Evolutionary conservation across 2,113 vertebrate species (phyloP).

Genomic region (Aix galericulata): DNA sequence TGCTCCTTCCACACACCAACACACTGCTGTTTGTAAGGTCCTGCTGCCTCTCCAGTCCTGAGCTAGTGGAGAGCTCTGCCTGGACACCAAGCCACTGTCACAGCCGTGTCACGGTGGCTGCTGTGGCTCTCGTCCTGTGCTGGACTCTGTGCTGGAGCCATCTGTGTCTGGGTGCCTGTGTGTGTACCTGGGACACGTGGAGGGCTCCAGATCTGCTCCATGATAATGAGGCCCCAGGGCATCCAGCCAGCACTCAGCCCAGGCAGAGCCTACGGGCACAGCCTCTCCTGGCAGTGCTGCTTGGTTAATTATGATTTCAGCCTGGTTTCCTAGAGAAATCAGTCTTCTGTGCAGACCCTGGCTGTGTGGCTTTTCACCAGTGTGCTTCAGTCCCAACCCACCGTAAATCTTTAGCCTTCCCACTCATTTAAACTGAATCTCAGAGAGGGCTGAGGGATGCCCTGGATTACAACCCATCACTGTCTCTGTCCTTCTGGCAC

Average conservation of each 20-base stretch:
- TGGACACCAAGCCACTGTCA: rapidly evolving
- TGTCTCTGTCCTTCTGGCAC: neutral
- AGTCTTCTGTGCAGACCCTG: neutral
- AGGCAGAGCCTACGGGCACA: neutral
- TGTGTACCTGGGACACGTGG: too few relatives aligned
- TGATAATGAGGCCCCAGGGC: neutral
- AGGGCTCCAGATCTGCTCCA: neutral
- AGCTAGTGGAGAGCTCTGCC: neutral
- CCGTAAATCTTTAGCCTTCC: neutral
- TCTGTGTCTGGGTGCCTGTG: neutral
- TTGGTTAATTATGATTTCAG: neutral
- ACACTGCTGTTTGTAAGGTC: neutral
- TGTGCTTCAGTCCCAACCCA: neutral
- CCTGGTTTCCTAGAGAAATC: neutral
- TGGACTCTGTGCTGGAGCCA: rapidly evolving
- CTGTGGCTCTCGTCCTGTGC: rapidly evolving
- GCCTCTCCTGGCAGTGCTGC: neutral
- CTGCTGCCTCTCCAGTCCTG: neutral
- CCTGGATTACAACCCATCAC: neutral
- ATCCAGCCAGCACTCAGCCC: neutral
- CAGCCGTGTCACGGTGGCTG: rapidly evolving
- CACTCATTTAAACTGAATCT: neutral
- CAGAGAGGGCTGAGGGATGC: neutral
- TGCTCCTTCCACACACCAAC: rapidly evolving
- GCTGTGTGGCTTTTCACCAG: neutral